These are phyloP conservation scores for Adelges cooleyi DNA, from an alignment of 1,140 invertebrate species.

Conservation along the genomic window DNA sequence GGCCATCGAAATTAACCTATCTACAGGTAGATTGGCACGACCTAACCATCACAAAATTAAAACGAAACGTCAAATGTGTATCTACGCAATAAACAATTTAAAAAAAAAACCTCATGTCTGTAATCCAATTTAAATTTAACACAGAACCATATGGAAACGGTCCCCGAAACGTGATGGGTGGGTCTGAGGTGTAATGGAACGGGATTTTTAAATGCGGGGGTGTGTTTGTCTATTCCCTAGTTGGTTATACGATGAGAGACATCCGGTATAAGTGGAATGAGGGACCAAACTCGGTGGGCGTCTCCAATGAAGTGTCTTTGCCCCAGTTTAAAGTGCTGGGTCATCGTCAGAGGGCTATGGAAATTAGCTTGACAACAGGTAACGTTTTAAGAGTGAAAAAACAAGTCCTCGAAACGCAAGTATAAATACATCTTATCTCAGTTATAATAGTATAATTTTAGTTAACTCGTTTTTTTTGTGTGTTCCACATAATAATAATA, in stretches of 20 bases:
- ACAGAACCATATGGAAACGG: too few species aligned
- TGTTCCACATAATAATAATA: too few species aligned
- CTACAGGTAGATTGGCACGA: slow-evolving; percentile 60
- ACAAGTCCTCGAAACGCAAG: too few species aligned
- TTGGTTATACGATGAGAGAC: slow-evolving; percentile 93
- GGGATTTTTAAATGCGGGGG: slow-evolving; percentile 18
- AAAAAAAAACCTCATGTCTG: too few species aligned
- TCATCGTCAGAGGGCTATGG: slow-evolving; percentile 74
- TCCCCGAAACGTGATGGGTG: slow-evolving; percentile 4
- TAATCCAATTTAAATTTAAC: too few species aligned
- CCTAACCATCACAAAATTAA: slow-evolving; percentile 25
- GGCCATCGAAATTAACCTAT: slow-evolving; percentile 80
- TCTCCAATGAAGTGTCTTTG: slow-evolving; percentile 80
- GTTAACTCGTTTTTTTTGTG: too few species aligned
- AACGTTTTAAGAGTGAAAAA: slow-evolving; percentile 38
- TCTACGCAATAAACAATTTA: too few species aligned
- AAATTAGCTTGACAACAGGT: slow-evolving; percentile 85
- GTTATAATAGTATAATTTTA: too few species aligned
- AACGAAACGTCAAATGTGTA: too few species aligned
- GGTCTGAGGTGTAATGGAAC: background rate
- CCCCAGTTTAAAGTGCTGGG: slow-evolving; percentile 88
- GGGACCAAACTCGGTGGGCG: slow-evolving; percentile 77
- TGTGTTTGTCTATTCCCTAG: slow-evolving; percentile 43
- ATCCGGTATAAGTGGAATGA: slow-evolving; percentile 91
- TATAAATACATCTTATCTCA: too few species aligned